phyloP scores from a whole-genome alignment of 2,113 vertebrate species.

The Prolemur simus region DNA sequence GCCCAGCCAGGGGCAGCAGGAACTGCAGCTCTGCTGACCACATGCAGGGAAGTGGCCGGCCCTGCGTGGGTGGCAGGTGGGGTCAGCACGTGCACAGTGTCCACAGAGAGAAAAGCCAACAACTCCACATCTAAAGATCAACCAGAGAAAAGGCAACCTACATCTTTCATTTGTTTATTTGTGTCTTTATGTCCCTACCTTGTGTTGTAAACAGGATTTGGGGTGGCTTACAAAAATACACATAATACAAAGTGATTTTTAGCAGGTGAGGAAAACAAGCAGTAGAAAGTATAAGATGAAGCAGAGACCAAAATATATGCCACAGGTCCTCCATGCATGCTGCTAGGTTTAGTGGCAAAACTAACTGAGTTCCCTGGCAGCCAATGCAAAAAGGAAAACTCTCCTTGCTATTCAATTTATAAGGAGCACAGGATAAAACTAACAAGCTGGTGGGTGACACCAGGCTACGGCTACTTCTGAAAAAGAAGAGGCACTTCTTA shows the following conservation, averaged over 20 bases:
- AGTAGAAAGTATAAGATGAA: neutral
- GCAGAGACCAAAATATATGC: neutral
- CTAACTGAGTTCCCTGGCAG: conserved; percentile 16
- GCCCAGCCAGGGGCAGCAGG: rapidly evolving
- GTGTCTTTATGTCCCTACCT: neutral
- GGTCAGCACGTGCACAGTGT: rapidly evolving
- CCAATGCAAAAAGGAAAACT: conserved; percentile 23
- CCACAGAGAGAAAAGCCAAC: neutral
- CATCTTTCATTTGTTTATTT: neutral
- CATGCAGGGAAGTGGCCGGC: neutral
- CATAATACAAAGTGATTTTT: neutral
- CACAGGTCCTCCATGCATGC: neutral
- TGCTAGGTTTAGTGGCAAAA: neutral
- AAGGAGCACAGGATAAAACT: neutral
- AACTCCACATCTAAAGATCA: no score
- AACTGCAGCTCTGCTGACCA: rapidly evolving
- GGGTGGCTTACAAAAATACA: neutral
- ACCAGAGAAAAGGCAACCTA: neutral
- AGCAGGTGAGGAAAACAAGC: neutral
- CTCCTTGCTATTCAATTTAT: neutral
- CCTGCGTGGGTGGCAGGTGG: rapidly evolving
- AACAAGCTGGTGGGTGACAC: neutral
- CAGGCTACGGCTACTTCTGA: neutral
- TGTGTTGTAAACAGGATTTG: neutral
- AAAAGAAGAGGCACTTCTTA: neutral